Base-by-base conservation (phyloP, 2,113 vertebrate species). In the Struthidea cinerea region DNA sequence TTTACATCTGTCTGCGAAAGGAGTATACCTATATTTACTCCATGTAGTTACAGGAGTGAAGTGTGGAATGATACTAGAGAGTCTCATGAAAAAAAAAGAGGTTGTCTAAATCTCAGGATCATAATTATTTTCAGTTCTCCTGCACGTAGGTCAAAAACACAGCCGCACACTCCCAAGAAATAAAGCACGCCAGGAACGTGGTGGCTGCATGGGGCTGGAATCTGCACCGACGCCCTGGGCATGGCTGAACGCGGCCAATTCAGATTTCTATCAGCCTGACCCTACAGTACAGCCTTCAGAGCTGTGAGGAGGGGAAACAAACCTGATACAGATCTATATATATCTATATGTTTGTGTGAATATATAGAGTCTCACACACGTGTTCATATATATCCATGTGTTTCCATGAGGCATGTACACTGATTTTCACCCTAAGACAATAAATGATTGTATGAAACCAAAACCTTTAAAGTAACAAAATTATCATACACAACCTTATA, bases 101-200 rank as follows among this genome's bases (percentile, higher is more conserved):
- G 30, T 27, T n/a, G 33, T 64, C 13, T n/a, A 84, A 76, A 50
- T 63, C 44, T 71, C 49, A 68, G 39, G 41, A 73, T 87, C 63
- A 57, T 23, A 94, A 76, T 47, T 90, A 65, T 82, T 87, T 92
- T 82, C 77, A 73, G 30, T 60, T 82, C 49, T 91, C 32, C 65
- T 79, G 71, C 33, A 52, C 17, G n/a, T 4, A 82, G 56, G 70
- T 64, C 61, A 71, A 75, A 86, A 76, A 39, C 47, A 47, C 13
- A 47, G 47, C 47, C 1, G 10, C n/a, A 44, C 33, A 61, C 71
- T 80, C 49, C 69, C 41, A 37, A 74, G 53, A 91, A 94, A 87
- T 28, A 39, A 89, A 89, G 27, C 56, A 81, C 0, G 2, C 27
- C 32, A 79, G 63, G 90, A 93, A 87, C 6, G 12, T 5, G 6